phyloP scores from a whole-genome alignment of 2,888 invertebrate species.

The Petrolisthes cinctipes region DNA sequence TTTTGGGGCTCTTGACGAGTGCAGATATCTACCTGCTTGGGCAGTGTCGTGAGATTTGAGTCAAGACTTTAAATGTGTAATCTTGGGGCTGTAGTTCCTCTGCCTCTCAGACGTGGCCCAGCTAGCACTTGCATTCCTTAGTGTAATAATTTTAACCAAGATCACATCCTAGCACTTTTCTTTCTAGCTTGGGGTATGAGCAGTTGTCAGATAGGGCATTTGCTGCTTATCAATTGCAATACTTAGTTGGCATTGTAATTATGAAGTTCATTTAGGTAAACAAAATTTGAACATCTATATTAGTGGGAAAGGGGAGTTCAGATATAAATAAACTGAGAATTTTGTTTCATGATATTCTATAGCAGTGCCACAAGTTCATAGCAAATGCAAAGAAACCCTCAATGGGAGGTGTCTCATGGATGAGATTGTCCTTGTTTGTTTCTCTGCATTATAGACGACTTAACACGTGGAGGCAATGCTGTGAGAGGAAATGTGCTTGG shows the following conservation, averaged over 20 bases:
- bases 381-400: neutral
- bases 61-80: neutral
- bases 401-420: neutral
- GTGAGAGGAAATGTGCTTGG: conserved; percentile 15
- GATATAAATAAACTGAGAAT: too few species aligned
- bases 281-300: too few species aligned
- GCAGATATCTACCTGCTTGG: neutral
- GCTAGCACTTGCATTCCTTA: conserved; percentile 13
- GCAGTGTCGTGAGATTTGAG: conserved; percentile 2
- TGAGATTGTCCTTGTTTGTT: neutral
- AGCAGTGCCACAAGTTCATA: neutral
- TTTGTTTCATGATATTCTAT: neutral
- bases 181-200: conserved; percentile 45
- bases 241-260: too few species aligned
- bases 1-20: neutral
- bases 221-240: conserved; percentile 24
- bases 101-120: conserved; percentile 5
- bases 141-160: conserved; percentile 14
- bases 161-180: conserved; percentile 45
- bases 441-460: neutral
- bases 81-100: conserved; percentile 9
- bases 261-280: too few species aligned
- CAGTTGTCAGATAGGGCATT: conserved; percentile 32
- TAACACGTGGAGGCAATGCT: neutral
- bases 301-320: too few species aligned